A percentile compares a stretch with the other conserved stretches of the same genome.
Conservation (phyloP, 2,888 invertebrate genomes). For the Philhelius pedissequus region DNA sequence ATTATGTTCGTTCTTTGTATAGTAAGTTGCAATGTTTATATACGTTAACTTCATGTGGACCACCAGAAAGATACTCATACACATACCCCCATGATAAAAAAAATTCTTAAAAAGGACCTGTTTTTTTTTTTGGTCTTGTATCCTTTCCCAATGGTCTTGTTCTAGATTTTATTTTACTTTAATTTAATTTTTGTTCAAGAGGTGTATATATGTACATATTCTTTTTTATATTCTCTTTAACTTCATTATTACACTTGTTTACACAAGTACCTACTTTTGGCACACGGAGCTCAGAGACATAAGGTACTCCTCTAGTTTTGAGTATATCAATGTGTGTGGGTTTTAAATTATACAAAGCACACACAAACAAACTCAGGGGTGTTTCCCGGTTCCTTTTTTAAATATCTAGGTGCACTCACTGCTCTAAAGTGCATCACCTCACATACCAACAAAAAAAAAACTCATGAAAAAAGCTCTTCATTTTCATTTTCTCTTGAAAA, state of each 20-base stretch:
- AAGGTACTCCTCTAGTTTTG: neutral
- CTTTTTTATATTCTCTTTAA: constrained; percentile 8
- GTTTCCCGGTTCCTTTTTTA: constrained; percentile 58
- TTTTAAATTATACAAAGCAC: constrained; percentile 4
- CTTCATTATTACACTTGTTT: constrained; percentile 63
- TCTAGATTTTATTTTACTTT: constrained; percentile 60
- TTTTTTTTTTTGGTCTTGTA: constrained; percentile 19
- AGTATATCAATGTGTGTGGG: neutral
- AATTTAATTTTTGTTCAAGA: constrained; percentile 30
- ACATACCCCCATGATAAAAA: no score
- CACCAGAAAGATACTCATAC: constrained; percentile 1
- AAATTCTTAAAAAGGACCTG: constrained; percentile 19
- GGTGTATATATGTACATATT: neutral
- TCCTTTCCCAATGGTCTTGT: constrained; percentile 61
- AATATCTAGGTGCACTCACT: constrained; percentile 40
- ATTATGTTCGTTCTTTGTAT: constrained; percentile 6
- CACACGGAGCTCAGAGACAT: constrained; percentile 8
- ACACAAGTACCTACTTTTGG: constrained; percentile 41
- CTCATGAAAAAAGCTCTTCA: constrained; percentile 52
- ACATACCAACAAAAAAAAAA: constrained; percentile 17
- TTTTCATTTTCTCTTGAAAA: neutral
- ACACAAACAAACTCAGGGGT: constrained; percentile 52
- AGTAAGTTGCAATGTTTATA: constrained; percentile 4
- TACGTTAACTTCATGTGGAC: constrained; percentile 20
- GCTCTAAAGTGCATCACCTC: constrained; percentile 47